These are phyloP conservation scores for Pseudorectes ferrugineus DNA, from an alignment of 2,113 vertebrate species.

Conservation along the genomic window DNA sequence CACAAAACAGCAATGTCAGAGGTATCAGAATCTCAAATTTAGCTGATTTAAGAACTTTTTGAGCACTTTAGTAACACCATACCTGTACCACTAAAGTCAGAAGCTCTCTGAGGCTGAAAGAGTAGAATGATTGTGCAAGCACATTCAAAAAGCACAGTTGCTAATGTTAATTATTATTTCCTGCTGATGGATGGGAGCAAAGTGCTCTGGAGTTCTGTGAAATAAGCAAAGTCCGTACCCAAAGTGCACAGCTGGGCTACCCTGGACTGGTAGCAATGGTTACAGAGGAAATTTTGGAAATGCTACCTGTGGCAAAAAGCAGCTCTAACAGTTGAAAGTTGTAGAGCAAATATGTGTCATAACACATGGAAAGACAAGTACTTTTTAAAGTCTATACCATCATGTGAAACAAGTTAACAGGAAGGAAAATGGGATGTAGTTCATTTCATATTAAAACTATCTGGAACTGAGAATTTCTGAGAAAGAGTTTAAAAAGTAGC, in stretches of 20 bases:
- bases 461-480: neutral
- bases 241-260: rapidly evolving
- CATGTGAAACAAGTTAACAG: neutral
- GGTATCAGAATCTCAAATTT: neutral
- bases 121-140: neutral
- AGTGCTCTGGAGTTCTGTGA: neutral
- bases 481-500: neutral
- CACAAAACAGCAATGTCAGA: neutral
- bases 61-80: neutral
- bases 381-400: neutral
- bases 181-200: neutral
- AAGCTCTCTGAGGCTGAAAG: neutral
- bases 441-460: neutral
- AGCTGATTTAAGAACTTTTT: neutral
- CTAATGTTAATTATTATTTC: conserved; percentile 4
- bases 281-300: neutral
- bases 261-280: neutral
- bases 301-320: neutral
- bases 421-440: neutral
- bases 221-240: neutral
- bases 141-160: neutral
- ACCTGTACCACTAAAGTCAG: neutral
- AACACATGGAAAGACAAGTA: neutral
- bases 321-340: neutral
- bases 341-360: neutral